phyloP scores from a whole-genome alignment of 2,113 vertebrate genomes.

The Chascanopsetta lugubris region DNA sequence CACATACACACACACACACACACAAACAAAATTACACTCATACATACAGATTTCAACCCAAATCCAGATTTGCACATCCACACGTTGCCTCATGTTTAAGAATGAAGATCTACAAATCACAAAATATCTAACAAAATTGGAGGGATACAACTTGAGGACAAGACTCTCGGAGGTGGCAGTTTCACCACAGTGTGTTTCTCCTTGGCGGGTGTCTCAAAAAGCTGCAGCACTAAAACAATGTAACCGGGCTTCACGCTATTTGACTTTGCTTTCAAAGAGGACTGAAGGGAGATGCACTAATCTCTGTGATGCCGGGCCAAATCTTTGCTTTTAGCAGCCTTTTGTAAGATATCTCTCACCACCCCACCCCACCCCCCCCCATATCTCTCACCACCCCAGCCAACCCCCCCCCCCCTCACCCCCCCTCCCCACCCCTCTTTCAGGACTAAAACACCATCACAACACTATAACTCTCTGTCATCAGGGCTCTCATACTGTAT shows the following conservation, averaged over 20 bases:
- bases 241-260: slow-evolving; percentile 29
- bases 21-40: background rate
- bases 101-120: background rate
- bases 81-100: slow-evolving; percentile 19
- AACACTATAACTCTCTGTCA: slow-evolving; percentile 25
- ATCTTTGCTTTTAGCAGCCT: slow-evolving; percentile 61
- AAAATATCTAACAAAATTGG: slow-evolving; percentile 1
- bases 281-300: slow-evolving; percentile 36
- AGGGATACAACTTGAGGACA: background rate
- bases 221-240: slow-evolving; percentile 28
- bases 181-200: slow-evolving; percentile 17
- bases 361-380: slow-evolving; percentile 17
- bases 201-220: slow-evolving; percentile 5
- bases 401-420: too few species aligned
- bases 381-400: slow-evolving; percentile 21
- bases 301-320: slow-evolving; percentile 39
- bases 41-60: slow-evolving; percentile 13
- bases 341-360: slow-evolving; percentile 35
- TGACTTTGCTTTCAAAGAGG: slow-evolving; percentile 36
- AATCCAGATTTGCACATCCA: slow-evolving; percentile 12
- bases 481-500: slow-evolving; percentile 40
- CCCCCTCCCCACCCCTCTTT: too few species aligned
- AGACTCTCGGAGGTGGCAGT: background rate
- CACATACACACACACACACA: slow-evolving; percentile 6
- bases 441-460: slow-evolving; percentile 24